Conservation (phyloP, 2,797 vertebrate species). For the Anabas testudineus region DNA sequence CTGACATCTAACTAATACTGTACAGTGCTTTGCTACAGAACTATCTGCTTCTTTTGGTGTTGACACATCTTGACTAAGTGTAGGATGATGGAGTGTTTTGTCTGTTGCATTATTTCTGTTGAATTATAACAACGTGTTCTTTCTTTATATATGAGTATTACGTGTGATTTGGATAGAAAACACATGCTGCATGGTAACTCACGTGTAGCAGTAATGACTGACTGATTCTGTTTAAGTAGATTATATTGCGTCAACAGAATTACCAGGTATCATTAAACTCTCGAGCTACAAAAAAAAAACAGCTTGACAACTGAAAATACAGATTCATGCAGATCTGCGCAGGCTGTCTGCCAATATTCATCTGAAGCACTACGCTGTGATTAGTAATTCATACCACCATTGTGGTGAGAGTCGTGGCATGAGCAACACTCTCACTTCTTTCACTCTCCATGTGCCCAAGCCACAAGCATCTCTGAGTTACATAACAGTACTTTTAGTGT, state of each 20-base stretch:
- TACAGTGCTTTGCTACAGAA: conserved; percentile 30
- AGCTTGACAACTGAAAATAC: conserved; percentile 42
- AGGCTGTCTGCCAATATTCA: conserved; percentile 45
- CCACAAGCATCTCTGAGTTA: conserved; percentile 70
- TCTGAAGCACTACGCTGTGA: conserved; percentile 42
- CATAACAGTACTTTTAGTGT: conserved; percentile 61
- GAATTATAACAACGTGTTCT: conserved; percentile 7
- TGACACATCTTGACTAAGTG: conserved; percentile 39
- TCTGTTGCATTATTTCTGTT: conserved; percentile 11
- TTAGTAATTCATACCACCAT: conserved; percentile 53
- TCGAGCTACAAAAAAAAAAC: conserved; percentile 16
- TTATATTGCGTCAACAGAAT: conserved; percentile 41
- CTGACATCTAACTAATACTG: conserved; percentile 38
- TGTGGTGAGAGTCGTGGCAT: conserved; percentile 48
- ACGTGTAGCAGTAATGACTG: conserved; percentile 10
- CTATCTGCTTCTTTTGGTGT: conserved; percentile 8
- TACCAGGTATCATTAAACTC: conserved; percentile 32
- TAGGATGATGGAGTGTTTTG: conserved; percentile 15
- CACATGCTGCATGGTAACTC: conserved; percentile 4
- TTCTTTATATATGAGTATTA: background rate
- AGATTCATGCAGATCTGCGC: conserved; percentile 19
- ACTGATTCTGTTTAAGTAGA: conserved; percentile 34
- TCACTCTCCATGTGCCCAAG: conserved; percentile 50
- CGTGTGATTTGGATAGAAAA: conserved; percentile 38
- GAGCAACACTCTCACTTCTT: conserved; percentile 42